Conservation (phyloP, 2,113 vertebrate genomes). For the Hippocampus mohnikei region DNA sequence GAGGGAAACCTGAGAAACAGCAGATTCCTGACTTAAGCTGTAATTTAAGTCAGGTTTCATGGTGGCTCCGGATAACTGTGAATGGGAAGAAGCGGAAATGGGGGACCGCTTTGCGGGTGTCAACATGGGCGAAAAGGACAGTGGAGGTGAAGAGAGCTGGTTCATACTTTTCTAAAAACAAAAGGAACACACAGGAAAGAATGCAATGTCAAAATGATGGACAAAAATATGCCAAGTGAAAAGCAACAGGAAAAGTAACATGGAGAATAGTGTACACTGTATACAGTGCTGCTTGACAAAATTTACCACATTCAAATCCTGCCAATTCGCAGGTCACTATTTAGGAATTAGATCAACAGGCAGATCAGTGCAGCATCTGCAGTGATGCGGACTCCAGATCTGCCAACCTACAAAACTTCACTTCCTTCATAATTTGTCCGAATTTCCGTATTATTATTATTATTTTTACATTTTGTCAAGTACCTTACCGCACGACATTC, state of each 20-base stretch:
- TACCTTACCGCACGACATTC: conserved; percentile 13
- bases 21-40: conserved; percentile 49
- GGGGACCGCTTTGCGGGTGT: conserved; percentile 50
- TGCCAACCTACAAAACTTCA: too few relatives aligned
- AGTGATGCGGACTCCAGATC: too few relatives aligned
- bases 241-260: not conserved
- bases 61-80: conserved; percentile 22
- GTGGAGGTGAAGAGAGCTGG: conserved; percentile 26
- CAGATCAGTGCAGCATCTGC: too few relatives aligned
- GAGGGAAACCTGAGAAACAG: conserved; percentile 45
- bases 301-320: not conserved
- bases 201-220: not conserved
- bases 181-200: conserved; percentile 5
- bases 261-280: not conserved
- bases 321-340: not conserved
- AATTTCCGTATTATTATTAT: too few relatives aligned
- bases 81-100: conserved; percentile 24
- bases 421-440: too few relatives aligned
- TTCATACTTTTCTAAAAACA: conserved; percentile 40
- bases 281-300: not conserved
- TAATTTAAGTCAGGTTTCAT: not conserved
- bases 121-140: conserved; percentile 37
- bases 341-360: not conserved
- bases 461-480: too few relatives aligned
- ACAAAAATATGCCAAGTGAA: not conserved